A percentile compares a stretch with the other conserved stretches of the same genome.
phyloP scores from a whole-genome alignment of 2,113 vertebrate species.

The cat (Felis catus) region DNA sequence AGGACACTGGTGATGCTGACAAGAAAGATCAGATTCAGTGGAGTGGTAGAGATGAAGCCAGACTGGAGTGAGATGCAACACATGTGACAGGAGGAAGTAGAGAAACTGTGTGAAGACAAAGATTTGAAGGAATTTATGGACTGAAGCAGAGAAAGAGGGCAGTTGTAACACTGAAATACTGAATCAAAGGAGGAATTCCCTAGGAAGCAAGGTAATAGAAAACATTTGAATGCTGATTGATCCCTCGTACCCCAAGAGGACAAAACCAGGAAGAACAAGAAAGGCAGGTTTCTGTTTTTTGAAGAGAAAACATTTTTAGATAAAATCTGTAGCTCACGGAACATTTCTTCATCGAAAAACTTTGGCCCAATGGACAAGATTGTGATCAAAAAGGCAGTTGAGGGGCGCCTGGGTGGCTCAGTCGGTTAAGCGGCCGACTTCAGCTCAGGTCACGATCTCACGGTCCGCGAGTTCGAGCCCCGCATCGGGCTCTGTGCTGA shows the following conservation, averaged over 20 bases:
- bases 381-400: background rate
- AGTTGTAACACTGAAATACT: background rate
- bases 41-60: background rate
- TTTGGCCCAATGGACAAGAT: background rate
- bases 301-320: background rate
- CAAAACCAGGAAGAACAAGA: background rate
- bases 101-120: background rate
- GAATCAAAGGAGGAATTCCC: background rate
- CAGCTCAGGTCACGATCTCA: no score
- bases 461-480: no score
- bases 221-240: background rate
- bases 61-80: background rate
- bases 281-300: background rate
- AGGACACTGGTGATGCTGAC: background rate
- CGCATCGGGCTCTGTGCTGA: no score
- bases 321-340: background rate
- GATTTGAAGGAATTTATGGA: background rate
- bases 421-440: no score
- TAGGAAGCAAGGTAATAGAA: background rate
- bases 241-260: background rate
- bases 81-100: background rate
- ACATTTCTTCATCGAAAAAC: background rate
- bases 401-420: background rate
- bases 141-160: background rate
- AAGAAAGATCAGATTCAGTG: background rate